Base-by-base conservation (phyloP, 2,888 invertebrate species). In the Rhodophaea formosa region DNA sequence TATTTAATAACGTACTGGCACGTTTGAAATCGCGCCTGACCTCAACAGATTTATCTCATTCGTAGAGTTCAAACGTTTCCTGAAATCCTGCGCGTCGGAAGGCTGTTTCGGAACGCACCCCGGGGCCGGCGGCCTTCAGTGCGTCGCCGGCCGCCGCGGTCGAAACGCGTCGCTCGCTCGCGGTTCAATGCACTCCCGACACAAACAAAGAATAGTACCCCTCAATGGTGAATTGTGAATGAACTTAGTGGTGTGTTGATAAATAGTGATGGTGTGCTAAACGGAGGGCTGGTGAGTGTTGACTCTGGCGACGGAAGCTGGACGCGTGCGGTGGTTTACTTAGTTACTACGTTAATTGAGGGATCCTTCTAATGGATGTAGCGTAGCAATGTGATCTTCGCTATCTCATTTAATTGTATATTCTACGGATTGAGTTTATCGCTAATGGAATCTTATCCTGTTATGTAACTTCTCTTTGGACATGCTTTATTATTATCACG, bases 291-390 rank as follows among this genome's bases (percentile, higher is more conserved):
- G 80, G 80, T 77, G 70, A 80, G 80, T 63, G 63, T 14, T 68
- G 67, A 60, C 62, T 62, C 63, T 57, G 62, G 39, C 59, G 56
- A 47, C 49, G 53, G 51, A 23, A 57, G 63, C 67, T 62, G 52
- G 56, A 58, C 74, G 72, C 76, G 80, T 74, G 77, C 69, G 74
- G 73, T 59, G 75, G 73, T 76, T 79, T 79, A 72, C 73, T 75
- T 72, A 71, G 71, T 62, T 75, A 73, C n/a, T 70, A 66, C 62
- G 56, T 68, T 72, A 67, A 70, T 71, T 65, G 69, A 60, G 52
- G 59, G 32, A 15, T 49, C 7, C 10, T 7, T 29, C 12, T 12
- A n/a, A 23, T 17, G 5, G 29, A 39, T 1, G 12, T 6, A 3
- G 23, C 23, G 23, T 23, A 23, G 23, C 23, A 23, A 23, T 23